A percentile compares a stretch with the other conserved stretches of the same genome.
These are phyloP conservation scores for Anomalospiza imberbis DNA, from an alignment of 2,797 vertebrate species.

Conservation along the genomic window DNA sequence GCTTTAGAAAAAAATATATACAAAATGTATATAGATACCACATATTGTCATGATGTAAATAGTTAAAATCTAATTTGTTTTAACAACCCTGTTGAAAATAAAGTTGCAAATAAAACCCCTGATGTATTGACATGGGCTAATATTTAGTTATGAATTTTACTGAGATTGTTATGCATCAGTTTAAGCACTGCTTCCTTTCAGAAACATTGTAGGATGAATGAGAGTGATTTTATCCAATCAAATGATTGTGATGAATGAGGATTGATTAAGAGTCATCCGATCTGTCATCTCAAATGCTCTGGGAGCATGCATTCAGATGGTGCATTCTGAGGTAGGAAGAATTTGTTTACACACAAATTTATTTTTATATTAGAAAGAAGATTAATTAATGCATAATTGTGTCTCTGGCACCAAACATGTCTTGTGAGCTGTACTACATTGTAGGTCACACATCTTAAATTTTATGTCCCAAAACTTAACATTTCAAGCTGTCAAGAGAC, in stretches of 20 bases:
- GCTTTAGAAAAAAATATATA: not conserved
- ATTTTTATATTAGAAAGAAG: not conserved
- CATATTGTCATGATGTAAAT: not conserved
- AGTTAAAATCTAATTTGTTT: not conserved
- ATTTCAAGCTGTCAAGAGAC: not conserved
- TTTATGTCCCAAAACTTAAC: not conserved
- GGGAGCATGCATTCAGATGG: not conserved
- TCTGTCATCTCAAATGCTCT: not conserved
- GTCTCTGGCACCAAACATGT: not conserved
- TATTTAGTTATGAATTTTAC: not conserved
- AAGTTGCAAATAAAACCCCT: not conserved
- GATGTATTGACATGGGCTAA: not conserved
- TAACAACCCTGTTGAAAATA: not conserved
- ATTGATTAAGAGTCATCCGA: not conserved
- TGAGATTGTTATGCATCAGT: not conserved
- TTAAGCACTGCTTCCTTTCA: not conserved
- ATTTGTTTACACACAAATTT: not conserved
- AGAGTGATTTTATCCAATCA: slow-evolving; percentile 1
- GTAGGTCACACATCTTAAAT: not conserved
- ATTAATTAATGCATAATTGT: not conserved
- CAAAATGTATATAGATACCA: not conserved
- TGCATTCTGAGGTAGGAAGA: not conserved
- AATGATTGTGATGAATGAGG: not conserved
- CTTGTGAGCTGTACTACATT: not conserved
- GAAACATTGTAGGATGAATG: not conserved